Evolutionary conservation across 64 coral and sea anemone genomes (phyloP), one percentile per base, ranked within the genome.

Genomic region (Montipora sp.): DNA sequence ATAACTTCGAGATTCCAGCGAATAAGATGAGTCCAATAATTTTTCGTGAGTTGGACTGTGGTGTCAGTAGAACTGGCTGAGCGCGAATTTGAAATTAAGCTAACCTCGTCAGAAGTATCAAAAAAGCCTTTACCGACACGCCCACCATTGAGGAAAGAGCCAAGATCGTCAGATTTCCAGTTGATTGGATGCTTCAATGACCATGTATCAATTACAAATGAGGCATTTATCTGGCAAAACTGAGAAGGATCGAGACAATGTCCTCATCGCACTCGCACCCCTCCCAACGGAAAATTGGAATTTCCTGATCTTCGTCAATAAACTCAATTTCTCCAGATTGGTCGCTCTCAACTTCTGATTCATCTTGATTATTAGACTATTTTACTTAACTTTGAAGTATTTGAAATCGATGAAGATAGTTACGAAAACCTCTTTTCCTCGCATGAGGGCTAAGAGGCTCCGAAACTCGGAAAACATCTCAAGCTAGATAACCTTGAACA

Each of bases 141-240:
- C 0, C 78, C 48, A 7, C 7, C 16, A 43, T 80, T 80, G 47
- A 4, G 15, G 51, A 51, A 80, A 49, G 21, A 49, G n/a, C 78
- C 78, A 7, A 80, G 51, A 14, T 80, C 78, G 4, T 51, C 78
- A 15, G 78, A 16, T 15, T 80, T 80, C 78, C 78, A 80, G 16
- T 80, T 49, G 18, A 4, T 51, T 49, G 78, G 72, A 75, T 75
- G 22, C 21, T 24, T 75, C 3, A 46, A 43, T 0, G 20, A 75
- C 21, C 72, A 3, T 4, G 27, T 75, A 11, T 75, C 72, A 75
- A 75, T 75, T 75, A 75, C 8, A 75, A 75, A 75, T 23, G 72
- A 23, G n/a, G 72, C 72, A 36, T 75, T 75, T 75, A 1, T 23
- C 72, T 36, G 18, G 72, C 7, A 2, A 27, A 27, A 75, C 13